Percentiles rank a stretch among this genome's conserved stretches.
These are phyloP conservation scores for Myiotriccus ornatus DNA, from an alignment of 2,797 vertebrate species.

Conservation along the genomic window DNA sequence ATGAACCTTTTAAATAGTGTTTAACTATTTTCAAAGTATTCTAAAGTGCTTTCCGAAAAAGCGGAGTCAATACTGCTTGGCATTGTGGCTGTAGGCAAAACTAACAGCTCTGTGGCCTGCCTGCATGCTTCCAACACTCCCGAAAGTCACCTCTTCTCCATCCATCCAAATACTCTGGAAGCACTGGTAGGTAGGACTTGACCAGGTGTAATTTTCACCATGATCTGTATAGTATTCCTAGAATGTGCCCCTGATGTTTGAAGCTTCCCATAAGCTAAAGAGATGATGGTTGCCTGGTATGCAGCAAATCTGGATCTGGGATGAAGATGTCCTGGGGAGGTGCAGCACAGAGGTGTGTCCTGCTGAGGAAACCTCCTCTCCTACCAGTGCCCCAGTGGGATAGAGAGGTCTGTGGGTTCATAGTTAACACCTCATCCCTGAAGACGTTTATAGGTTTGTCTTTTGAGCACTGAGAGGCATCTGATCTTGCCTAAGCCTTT, in stretches of 20 bases:
- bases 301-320: background rate
- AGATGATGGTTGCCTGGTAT: background rate
- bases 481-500: background rate
- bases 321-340: background rate
- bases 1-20: background rate
- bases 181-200: rapidly evolving
- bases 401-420: background rate
- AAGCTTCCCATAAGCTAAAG: background rate
- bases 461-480: rapidly evolving
- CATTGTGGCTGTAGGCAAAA: background rate
- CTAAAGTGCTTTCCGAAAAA: background rate
- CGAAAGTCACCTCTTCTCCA: background rate
- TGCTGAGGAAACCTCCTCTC: background rate
- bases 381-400: background rate
- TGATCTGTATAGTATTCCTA: background rate
- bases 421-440: background rate
- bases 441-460: background rate
- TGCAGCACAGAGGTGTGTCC: background rate
- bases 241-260: background rate
- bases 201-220: background rate
- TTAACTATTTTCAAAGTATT: background rate
- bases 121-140: background rate
- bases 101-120: background rate
- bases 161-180: background rate
- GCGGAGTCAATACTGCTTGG: background rate